Evolutionary conservation across 1,140 invertebrate genomes (phyloP).

Genomic region (Temnothorax nylanderi): DNA sequence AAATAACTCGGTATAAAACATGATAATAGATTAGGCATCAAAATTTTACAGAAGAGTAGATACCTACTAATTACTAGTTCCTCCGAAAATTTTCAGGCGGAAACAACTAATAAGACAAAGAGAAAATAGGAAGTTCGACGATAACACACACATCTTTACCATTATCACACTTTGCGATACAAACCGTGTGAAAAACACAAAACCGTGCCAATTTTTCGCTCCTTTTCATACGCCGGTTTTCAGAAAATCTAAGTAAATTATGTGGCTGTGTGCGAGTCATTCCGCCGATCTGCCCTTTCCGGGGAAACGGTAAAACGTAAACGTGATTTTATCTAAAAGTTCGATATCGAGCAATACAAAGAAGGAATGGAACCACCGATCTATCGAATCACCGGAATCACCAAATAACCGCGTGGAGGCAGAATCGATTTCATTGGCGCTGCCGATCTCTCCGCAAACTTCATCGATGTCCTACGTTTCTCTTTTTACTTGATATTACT

Average conservation of each 20-base stretch:
- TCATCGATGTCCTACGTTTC: conserved; percentile 47
- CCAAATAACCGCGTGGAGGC: conserved; percentile 25
- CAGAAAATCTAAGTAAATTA: conserved; percentile 45
- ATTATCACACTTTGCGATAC: neutral
- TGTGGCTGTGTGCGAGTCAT: conserved; percentile 9
- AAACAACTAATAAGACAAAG: neutral
- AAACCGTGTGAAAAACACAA: neutral
- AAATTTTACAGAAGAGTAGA: neutral
- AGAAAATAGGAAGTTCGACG: neutral
- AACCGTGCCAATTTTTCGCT: conserved; percentile 2
- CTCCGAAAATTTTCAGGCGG: neutral
- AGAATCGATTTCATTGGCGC: conserved; percentile 60
- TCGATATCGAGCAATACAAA: conserved; percentile 58
- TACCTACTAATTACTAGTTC: neutral
- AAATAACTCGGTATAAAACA: neutral
- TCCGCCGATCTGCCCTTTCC: conserved; percentile 23
- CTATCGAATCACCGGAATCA: conserved; percentile 40
- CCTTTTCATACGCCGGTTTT: neutral
- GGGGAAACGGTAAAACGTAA: conserved; percentile 51
- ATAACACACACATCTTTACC: neutral
- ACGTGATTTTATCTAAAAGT: conserved; percentile 70
- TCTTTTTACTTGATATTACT: conserved; percentile 57
- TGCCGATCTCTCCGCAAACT: conserved; percentile 5
- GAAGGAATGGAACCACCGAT: conserved; percentile 56
- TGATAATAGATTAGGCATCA: neutral